phyloP scores from a whole-genome alignment of 2,113 vertebrate genomes.

The Sander lucioperca region DNA sequence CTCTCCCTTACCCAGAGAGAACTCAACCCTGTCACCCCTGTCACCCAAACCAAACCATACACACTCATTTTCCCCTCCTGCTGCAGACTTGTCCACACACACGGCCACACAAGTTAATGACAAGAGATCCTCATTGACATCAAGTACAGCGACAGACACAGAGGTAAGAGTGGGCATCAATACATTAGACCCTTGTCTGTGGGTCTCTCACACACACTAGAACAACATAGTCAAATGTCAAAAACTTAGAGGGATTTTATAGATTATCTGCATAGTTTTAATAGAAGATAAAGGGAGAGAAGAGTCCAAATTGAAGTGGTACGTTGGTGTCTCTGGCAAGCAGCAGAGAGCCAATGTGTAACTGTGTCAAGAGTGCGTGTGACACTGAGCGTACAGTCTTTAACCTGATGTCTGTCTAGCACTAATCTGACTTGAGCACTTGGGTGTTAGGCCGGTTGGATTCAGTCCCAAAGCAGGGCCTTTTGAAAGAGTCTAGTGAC shows the following conservation, averaged over 20 bases:
- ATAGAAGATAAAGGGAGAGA: not conserved
- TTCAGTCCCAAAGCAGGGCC: not conserved
- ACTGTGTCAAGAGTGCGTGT: slow-evolving; percentile 8
- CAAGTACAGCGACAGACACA: slow-evolving; percentile 56
- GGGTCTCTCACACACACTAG: not conserved
- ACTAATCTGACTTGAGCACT: slow-evolving; percentile 44
- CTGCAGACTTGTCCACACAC: slow-evolving; percentile 30
- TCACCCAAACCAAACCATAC: slow-evolving; percentile 34
- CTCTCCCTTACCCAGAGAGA: slow-evolving; percentile 58
- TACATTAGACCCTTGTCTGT: not conserved
- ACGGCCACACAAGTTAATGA: slow-evolving; percentile 29
- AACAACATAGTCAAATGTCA: not conserved
- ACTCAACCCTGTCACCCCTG: slow-evolving; percentile 21
- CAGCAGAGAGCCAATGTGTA: slow-evolving; percentile 19
- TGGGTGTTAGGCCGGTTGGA: not conserved
- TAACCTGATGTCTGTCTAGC: not conserved
- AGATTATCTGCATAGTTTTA: not conserved
- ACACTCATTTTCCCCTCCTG: not conserved
- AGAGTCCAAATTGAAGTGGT: not conserved
- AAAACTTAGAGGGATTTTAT: not conserved
- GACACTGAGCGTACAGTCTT: not conserved
- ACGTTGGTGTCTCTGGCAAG: not conserved
- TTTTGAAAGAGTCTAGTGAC: slow-evolving; percentile 5
- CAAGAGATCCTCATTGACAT: slow-evolving; percentile 60
- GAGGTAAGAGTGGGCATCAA: slow-evolving; percentile 63